Conservation (phyloP, 2,113 vertebrate species). For the Oreochromis spilurus region DNA sequence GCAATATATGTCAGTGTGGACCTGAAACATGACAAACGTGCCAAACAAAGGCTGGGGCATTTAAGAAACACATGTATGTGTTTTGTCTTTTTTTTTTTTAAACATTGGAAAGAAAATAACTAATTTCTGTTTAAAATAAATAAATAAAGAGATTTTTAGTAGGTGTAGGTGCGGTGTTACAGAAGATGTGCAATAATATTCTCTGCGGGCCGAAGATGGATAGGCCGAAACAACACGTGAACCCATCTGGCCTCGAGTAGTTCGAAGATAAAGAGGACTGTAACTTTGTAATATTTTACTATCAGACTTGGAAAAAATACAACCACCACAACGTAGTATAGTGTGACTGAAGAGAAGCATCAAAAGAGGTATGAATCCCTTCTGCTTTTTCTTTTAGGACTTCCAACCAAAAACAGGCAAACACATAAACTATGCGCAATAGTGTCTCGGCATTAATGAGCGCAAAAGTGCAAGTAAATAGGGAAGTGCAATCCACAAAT, state of each 20-base stretch:
- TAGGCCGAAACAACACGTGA: neutral
- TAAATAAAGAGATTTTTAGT: neutral
- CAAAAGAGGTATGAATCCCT: neutral
- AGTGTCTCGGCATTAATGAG: neutral
- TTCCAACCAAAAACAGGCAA: neutral
- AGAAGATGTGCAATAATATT: neutral
- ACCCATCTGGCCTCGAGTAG: neutral
- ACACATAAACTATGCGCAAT: neutral
- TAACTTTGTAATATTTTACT: neutral
- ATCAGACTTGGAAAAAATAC: neutral
- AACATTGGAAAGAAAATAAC: neutral
- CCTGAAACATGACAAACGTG: neutral
- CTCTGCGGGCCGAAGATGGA: neutral
- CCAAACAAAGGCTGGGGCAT: neutral
- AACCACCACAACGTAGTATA: neutral
- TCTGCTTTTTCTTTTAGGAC: neutral
- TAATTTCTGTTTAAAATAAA: neutral
- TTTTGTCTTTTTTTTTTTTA: fast-evolving
- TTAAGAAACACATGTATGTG: neutral
- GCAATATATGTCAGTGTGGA: neutral
- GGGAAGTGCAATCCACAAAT: neutral
- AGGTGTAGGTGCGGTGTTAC: neutral
- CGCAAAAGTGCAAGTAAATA: neutral
- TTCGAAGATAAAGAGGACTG: neutral
- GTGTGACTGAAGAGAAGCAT: neutral